Conservation (phyloP, 2,797 vertebrate genomes). For the Poecilia picta region DNA sequence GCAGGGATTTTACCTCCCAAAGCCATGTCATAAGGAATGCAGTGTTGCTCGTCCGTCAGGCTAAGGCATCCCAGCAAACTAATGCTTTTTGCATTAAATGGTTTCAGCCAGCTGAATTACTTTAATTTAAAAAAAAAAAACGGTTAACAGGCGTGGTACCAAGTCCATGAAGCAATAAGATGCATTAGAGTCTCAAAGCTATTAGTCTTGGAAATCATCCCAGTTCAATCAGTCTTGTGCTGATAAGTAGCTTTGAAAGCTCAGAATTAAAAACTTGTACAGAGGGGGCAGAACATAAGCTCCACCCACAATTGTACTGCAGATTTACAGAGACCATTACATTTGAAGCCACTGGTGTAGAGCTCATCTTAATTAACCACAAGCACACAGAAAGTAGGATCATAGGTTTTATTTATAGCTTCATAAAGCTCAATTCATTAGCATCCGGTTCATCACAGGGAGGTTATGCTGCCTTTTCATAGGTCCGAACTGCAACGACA, state of each 20-base stretch:
- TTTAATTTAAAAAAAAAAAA: not conserved
- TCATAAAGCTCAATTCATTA: not conserved
- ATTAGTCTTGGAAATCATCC: slow-evolving; percentile 3
- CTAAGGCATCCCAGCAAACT: not conserved
- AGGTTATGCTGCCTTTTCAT: slow-evolving; percentile 73
- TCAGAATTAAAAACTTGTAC: not conserved
- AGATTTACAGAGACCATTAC: not conserved
- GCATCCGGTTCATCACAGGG: not conserved
- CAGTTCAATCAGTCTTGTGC: not conserved
- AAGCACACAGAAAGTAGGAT: not conserved
- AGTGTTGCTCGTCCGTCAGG: not conserved
- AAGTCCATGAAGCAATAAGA: not conserved
- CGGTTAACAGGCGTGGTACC: not conserved
- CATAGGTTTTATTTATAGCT: slow-evolving; percentile 58
- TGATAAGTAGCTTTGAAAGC: slow-evolving; percentile 1
- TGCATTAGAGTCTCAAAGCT: not conserved
- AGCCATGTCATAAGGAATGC: slow-evolving; percentile 31
- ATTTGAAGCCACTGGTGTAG: not conserved
- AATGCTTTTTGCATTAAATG: not conserved
- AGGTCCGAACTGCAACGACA: slow-evolving; percentile 87
- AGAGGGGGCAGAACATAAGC: not conserved
- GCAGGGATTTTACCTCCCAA: slow-evolving; percentile 53
- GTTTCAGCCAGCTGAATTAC: not conserved
- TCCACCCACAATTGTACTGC: not conserved
- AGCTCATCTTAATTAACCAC: slow-evolving; percentile 7